phyloP scores from a whole-genome alignment of 2,888 invertebrate species.

The Argyresthia albistria region DNA sequence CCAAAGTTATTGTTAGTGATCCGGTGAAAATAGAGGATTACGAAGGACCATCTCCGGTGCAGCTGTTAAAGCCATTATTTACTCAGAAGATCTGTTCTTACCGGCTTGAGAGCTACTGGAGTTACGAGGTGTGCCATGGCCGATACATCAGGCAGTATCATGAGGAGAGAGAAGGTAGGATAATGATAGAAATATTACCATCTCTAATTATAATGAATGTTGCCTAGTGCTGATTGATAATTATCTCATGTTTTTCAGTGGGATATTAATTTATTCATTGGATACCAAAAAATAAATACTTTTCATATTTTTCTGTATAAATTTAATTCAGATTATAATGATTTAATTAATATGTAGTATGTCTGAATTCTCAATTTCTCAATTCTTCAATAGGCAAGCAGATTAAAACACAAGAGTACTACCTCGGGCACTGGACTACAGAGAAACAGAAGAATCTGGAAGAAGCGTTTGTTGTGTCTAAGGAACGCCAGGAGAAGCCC shows the following conservation, averaged over 20 bases:
- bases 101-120: conserved; percentile 93
- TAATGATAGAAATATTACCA: too few relatives aligned
- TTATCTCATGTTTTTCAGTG: too few relatives aligned
- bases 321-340: too few relatives aligned
- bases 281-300: too few relatives aligned
- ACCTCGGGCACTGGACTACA: conserved; percentile 83
- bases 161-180: conserved; percentile 87
- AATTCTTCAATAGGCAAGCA: conserved; percentile 70
- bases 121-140: conserved; percentile 97
- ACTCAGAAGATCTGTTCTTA: conserved; percentile 86
- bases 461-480: conserved; percentile 53
- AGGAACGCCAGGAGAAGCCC: conserved; percentile 68
- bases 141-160: conserved; percentile 94
- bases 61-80: conserved; percentile 84
- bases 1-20: conserved; percentile 72
- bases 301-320: too few relatives aligned
- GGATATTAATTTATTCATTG: too few relatives aligned
- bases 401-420: conserved; percentile 88
- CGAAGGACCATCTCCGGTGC: conserved; percentile 82
- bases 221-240: too few relatives aligned
- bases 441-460: conserved; percentile 74
- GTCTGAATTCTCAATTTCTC: neutral
- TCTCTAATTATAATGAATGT: too few relatives aligned
- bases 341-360: neutral
- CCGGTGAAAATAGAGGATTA: conserved; percentile 74